A percentile compares a stretch with the other conserved stretches of the same genome.
phyloP scores from a whole-genome alignment of 30 jellyfish, hydroid and myxozoan species.

The Aurelia sp. region DNA sequence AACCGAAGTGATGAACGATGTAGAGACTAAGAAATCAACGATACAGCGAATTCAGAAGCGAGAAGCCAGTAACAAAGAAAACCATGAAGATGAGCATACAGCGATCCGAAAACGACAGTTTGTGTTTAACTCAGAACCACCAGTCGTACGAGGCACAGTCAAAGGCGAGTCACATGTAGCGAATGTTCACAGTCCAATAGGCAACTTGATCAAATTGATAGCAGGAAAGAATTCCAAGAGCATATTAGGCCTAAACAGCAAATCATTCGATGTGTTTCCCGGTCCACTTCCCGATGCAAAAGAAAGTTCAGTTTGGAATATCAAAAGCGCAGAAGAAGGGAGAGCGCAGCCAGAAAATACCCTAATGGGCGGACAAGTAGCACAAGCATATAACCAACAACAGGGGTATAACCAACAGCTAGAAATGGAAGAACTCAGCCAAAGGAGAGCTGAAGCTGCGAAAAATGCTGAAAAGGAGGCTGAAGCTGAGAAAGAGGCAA shows the following conservation, averaged over 20 bases:
- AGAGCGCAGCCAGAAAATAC: not conserved
- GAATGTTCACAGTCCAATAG: conserved; percentile 79
- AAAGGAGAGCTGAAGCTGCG: conserved; percentile 51
- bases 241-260: conserved; percentile 93
- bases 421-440: conserved; percentile 15
- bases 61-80: conserved; percentile 8
- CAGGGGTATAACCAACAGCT: conserved; percentile 12
- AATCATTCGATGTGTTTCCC: conserved; percentile 96
- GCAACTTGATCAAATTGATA: conserved; percentile 81
- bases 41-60: conserved; percentile 68
- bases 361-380: not conserved
- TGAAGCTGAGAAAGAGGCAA: conserved; percentile 54
- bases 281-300: conserved; percentile 95
- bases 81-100: conserved; percentile 27
- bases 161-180: conserved; percentile 51
- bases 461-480: conserved; percentile 54
- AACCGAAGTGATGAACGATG: conserved; percentile 17
- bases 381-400: conserved; percentile 17
- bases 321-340: conserved; percentile 52
- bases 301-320: conserved; percentile 44
- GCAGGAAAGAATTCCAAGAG: conserved; percentile 91
- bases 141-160: conserved; percentile 87
- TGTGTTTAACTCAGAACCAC: conserved; percentile 75
- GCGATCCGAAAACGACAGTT: conserved; percentile 69
- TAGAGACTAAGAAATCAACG: conserved; percentile 46